Evolutionary conservation across 2,797 vertebrate species (phyloP), one percentile per base, ranked within the genome.

Genomic region (Tenualosa thibaudeaui): DNA sequence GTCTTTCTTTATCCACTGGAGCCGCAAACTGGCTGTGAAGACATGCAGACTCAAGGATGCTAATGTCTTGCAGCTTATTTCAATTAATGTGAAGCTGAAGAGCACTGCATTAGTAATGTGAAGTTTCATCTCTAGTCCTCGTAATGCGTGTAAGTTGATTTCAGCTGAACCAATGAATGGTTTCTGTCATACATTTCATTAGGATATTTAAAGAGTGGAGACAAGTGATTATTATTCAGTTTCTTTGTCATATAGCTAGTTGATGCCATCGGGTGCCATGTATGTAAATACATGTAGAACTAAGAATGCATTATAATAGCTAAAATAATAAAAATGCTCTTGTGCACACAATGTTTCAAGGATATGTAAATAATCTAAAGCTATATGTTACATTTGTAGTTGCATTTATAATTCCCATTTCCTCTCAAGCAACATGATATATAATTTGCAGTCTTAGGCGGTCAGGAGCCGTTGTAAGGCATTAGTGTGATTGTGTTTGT

Each of bases 401-500:
- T 15, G 2, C 65, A 71, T 71, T 37, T 71, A 37, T 37, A 3
- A 62, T 62, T 26, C 60, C 4, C 9, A 65, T 71, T 17, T 12
- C 19, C 71, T 40, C 9, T 46, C 46, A 78, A 78, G 37, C 71
- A 78, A 78, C 71, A 78, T 43, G 71, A 46, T 40, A 19, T 7
- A 78, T 78, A 40, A 37, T 22, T 19, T 78, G 37, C 71, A 22
- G 65, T 13, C 26, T 31, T 4, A 31, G 71, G 5, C 40, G 17
- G 17, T 43, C 5, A 22, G 71, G 71, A 78, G 37, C 1, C 49
- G 54, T 24, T 19, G 46, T 31, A n/a, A 82, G 50, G 71, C 71
- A 78, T 78, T 46, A 46, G 37, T 78, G 43, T 78, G 71, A 78
- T 78, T 78, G 15, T 58, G 51, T 85, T 78, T 43, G 26, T 86